Evolutionary conservation across 1,140 invertebrate species (phyloP), one percentile per base, ranked within the genome.

Genomic region (Leptonema lineaticorne): DNA sequence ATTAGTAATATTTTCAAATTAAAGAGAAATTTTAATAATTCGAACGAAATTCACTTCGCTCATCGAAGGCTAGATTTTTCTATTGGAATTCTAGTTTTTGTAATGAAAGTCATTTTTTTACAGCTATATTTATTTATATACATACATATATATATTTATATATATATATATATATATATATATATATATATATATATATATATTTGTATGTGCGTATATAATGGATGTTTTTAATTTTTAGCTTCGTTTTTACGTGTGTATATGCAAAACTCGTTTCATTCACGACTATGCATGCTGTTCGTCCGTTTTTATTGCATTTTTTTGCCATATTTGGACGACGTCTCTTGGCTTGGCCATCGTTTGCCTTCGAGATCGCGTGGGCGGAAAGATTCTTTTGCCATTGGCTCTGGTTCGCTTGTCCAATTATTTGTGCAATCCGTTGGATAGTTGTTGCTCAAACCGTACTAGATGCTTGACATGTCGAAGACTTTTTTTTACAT

Each of bases 381-480:
- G 37, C 37, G 37, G 16, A 41, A 11, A 41, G 37, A 41, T 41
- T 41, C 37, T 41, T 41, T 9, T 11, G 37, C 37, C 37, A 41
- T 14, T 16, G 16, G 16, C 37, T 14, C 37, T 16, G 11, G 16
- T 41, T 41, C 37, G 37, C 11, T 41, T 41, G 37, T 41, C 37
- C 37, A 41, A 41, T 41, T 41, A 41, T 41, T 41, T 41, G 37
- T 41, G 37, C 37, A 41, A 41, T 41, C n/a, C n/a, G n/a, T n/a
- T n/a, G n/a, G n/a, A n/a, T n/a, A n/a, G n/a, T n/a, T 14, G 37
- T 41, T 41, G 37, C 37, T 41, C 37, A 41, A 41, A 41, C n/a
- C 16, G 37, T 41, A 16, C 37, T 41, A 41, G 2, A n/a, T n/a
- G n/a, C n/a, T n/a, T n/a, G n/a, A n/a, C n/a, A n/a, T n/a, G n/a